These are phyloP conservation scores for Sparidentex hasta DNA, from an alignment of 2,797 vertebrate genomes.

Conservation along the genomic window DNA sequence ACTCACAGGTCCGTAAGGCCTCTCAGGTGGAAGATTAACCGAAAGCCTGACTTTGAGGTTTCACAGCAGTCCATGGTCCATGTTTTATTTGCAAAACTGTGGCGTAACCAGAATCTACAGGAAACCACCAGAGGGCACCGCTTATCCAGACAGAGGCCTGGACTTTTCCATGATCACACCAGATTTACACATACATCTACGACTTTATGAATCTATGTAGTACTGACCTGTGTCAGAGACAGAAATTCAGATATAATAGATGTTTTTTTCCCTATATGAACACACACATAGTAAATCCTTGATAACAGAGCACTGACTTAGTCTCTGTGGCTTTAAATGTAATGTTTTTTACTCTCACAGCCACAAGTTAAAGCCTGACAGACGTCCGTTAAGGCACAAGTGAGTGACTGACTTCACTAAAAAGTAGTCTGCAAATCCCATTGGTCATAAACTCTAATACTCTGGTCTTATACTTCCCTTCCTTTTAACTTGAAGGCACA, in stretches of 20 bases:
- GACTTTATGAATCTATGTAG: background rate
- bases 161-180: background rate
- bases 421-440: background rate
- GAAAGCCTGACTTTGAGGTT: background rate
- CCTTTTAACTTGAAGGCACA: background rate
- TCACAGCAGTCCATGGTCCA: constrained; percentile 26
- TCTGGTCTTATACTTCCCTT: background rate
- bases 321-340: background rate
- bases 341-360: background rate
- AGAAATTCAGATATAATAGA: background rate
- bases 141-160: background rate
- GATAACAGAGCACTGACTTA: background rate
- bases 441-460: no score
- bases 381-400: background rate
- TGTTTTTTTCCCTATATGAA: background rate
- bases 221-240: background rate
- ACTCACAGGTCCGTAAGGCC: background rate
- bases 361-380: background rate
- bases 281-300: background rate
- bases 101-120: background rate
- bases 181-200: background rate
- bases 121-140: constrained; percentile 15
- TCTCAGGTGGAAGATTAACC: constrained; percentile 39
- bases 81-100: background rate
- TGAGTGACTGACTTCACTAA: background rate